phyloP scores from a whole-genome alignment of 1,140 invertebrate genomes.

The Brachionus plicatilis region DNA sequence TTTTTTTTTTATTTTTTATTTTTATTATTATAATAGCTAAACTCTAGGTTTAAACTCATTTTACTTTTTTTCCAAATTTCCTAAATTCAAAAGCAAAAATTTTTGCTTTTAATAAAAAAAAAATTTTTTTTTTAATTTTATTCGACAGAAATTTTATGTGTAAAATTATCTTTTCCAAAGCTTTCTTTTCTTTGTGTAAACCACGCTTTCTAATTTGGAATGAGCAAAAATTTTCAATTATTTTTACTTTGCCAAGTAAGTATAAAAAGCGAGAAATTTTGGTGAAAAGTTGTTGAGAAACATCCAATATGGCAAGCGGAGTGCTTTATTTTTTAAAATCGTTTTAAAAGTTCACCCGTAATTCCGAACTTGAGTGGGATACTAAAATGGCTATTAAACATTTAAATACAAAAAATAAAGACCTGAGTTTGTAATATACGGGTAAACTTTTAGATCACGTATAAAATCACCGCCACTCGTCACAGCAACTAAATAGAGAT shows the following conservation, averaged over 20 bases:
- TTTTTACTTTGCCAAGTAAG: not conserved
- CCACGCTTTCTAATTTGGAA: not conserved
- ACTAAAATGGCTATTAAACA: not conserved
- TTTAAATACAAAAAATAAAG: constrained; percentile 11
- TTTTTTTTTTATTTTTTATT: constrained; percentile 11
- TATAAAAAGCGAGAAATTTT: not conserved
- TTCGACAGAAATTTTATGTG: not conserved
- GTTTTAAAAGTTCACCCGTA: constrained; percentile 39
- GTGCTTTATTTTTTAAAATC: not conserved
- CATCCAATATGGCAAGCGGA: not conserved
- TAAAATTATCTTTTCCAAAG: not conserved
- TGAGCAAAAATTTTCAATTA: not conserved
- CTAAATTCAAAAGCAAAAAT: not conserved
- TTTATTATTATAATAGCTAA: not conserved
- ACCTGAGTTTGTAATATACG: constrained; percentile 39
- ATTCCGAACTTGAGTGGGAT: constrained; percentile 38
- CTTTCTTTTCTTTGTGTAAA: not conserved
- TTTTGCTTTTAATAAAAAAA: not conserved
- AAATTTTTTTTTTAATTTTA: not conserved
- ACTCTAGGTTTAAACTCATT: constrained; percentile 17
- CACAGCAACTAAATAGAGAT: not conserved
- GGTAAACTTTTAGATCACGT: constrained; percentile 36
- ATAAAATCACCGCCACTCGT: not conserved
- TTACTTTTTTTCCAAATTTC: not conserved
- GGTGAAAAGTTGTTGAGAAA: not conserved